These are phyloP conservation scores for Sylvicola fuscatus DNA, from an alignment of 2,888 invertebrate species.

Conservation along the genomic window DNA sequence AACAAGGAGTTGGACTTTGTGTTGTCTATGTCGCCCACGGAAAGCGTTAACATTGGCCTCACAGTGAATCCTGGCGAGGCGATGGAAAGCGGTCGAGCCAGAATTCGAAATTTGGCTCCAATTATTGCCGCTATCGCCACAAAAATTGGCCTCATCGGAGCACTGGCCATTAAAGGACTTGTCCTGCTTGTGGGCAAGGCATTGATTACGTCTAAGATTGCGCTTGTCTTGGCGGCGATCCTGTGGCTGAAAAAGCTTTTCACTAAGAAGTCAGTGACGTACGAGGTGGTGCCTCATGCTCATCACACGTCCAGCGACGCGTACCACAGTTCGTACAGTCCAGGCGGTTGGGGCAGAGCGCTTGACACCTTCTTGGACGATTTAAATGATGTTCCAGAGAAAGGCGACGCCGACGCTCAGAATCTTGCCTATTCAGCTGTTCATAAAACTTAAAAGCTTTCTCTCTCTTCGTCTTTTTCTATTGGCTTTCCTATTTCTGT, in stretches of 20 bases:
- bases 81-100: conserved; percentile 43
- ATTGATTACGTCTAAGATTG: conserved; percentile 64
- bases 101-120: conserved; percentile 52
- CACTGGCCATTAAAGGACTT: conserved; percentile 59
- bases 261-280: conserved; percentile 45
- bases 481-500: no score
- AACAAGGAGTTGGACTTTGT: conserved; percentile 47
- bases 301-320: conserved; percentile 36
- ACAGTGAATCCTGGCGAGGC: conserved; percentile 40
- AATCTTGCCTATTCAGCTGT: conserved; percentile 1
- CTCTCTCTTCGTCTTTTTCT: no score
- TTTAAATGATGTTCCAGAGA: neutral
- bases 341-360: conserved; percentile 40
- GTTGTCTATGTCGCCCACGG: conserved; percentile 43
- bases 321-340: conserved; percentile 29
- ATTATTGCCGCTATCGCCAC: conserved; percentile 54
- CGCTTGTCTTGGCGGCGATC: conserved; percentile 55
- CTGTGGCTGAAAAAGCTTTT: conserved; percentile 59
- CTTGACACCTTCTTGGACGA: conserved; percentile 23
- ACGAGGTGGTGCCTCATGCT: conserved; percentile 53
- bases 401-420: neutral
- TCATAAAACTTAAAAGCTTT: no score
- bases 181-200: conserved; percentile 70
- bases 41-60: conserved; percentile 37
- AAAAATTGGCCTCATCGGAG: conserved; percentile 63